phyloP scores from a whole-genome alignment of 2,888 invertebrate species.

The Cataglyphis rosenhaueri region DNA sequence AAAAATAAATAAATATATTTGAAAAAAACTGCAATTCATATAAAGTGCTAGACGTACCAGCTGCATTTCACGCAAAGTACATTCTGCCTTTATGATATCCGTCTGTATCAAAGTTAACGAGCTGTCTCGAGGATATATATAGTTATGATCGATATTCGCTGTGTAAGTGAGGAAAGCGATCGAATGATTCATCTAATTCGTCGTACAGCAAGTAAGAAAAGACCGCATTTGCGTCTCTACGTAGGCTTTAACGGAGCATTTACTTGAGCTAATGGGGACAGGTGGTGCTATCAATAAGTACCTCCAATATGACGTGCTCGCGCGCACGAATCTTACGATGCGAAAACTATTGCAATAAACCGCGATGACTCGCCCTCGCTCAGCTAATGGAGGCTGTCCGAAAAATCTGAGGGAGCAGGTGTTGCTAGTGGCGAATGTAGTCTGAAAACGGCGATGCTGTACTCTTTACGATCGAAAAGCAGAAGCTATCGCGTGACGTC shows the following conservation, averaged over 20 bases:
- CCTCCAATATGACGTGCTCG: conserved; percentile 7
- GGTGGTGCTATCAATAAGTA: conserved; percentile 50
- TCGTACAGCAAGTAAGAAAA: conserved; percentile 13
- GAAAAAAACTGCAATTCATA: conserved; percentile 11
- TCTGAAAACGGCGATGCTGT: conserved; percentile 40
- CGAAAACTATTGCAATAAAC: conserved; percentile 56
- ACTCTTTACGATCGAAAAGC: conserved; percentile 64
- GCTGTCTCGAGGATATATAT: conserved; percentile 30
- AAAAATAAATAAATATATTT: conserved; percentile 10
- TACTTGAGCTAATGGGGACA: conserved; percentile 58
- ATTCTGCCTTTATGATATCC: not conserved
- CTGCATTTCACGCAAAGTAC: conserved; percentile 3
- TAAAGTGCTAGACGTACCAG: not conserved
- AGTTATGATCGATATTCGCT: conserved; percentile 28
- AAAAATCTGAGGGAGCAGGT: conserved; percentile 63
- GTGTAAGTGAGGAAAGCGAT: conserved; percentile 43
- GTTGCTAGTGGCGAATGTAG: conserved; percentile 52
- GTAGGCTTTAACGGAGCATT: conserved; percentile 30
- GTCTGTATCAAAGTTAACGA: conserved; percentile 56
- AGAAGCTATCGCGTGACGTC: conserved; percentile 62
- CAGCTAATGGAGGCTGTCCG: conserved; percentile 44
- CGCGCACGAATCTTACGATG: conserved; percentile 32
- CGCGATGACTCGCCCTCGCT: conserved; percentile 52
- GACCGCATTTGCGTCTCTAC: conserved; percentile 13
- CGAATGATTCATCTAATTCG: conserved; percentile 39